Evolutionary conservation across 2,113 vertebrate species (phyloP).

Genomic region (Girardinichthys multiradiatus): DNA sequence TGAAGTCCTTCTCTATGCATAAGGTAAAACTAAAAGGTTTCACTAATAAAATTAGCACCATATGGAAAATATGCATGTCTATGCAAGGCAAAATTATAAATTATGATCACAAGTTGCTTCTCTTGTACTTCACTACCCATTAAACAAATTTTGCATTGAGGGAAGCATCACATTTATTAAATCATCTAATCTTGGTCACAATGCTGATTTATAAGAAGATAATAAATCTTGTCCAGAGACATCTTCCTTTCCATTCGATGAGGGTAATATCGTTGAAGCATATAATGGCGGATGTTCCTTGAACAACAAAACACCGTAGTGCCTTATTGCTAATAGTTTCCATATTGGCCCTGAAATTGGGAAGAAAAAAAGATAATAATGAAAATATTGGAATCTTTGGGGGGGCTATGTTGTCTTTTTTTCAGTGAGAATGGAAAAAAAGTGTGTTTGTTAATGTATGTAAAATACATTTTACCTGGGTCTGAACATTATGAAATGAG

Average conservation of each 20-base stretch:
- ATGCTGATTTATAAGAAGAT: slow-evolving; percentile 29
- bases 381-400: not conserved
- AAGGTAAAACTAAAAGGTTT: slow-evolving; percentile 8
- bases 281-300: slow-evolving; percentile 16
- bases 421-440: not conserved
- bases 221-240: slow-evolving; percentile 27
- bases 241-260: slow-evolving; percentile 38
- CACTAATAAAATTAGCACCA: slow-evolving; percentile 16
- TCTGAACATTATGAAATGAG: not conserved
- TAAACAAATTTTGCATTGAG: not conserved
- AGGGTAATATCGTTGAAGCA: slow-evolving; percentile 1
- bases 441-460: not conserved
- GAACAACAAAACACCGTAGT: slow-evolving; percentile 6
- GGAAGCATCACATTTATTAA: slow-evolving; percentile 19
- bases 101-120: not conserved
- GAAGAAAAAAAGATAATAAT: not conserved
- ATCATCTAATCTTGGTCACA: slow-evolving; percentile 21
- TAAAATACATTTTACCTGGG: no score
- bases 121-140: not conserved
- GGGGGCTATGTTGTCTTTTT: not conserved
- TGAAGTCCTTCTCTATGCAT: slow-evolving; percentile 1
- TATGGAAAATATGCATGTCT: slow-evolving; percentile 1
- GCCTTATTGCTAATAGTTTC: slow-evolving; percentile 92
- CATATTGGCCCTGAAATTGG: slow-evolving; percentile 88
- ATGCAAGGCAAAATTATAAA: slow-evolving; percentile 6